Conservation (phyloP, 2,888 invertebrate species). For the Ramazzottius varieornatus region DNA sequence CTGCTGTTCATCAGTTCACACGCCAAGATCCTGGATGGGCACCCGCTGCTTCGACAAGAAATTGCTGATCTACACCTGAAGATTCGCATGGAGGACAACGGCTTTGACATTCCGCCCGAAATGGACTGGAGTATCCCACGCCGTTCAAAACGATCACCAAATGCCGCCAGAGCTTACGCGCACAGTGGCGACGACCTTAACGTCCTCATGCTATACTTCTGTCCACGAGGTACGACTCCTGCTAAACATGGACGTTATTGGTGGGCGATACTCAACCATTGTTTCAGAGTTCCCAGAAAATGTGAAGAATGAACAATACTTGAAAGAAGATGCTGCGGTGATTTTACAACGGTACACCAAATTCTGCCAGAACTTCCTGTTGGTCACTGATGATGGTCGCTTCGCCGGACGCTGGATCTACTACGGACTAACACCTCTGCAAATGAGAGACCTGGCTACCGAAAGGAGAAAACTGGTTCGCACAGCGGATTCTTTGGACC, state of each 20-base stretch:
- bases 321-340: background rate
- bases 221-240: background rate
- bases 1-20: background rate
- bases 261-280: too few relatives aligned
- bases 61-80: background rate
- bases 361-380: background rate
- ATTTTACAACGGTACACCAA: background rate
- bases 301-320: background rate
- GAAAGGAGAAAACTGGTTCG: background rate
- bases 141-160: background rate
- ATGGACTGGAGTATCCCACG: conserved; percentile 2
- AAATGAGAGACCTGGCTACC: background rate
- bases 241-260: too few relatives aligned
- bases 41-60: background rate
- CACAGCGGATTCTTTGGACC: background rate
- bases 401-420: background rate
- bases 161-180: background rate
- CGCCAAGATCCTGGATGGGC: background rate
- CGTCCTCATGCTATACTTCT: background rate
- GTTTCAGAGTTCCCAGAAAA: too few relatives aligned
- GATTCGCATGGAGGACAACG: background rate
- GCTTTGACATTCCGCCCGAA: background rate
- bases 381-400: background rate
- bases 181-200: background rate
- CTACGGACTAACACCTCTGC: background rate